Evolutionary conservation across 2,888 invertebrate species (phyloP), one percentile per base, ranked within the genome.

Genomic region (Cistogaster globosa): DNA sequence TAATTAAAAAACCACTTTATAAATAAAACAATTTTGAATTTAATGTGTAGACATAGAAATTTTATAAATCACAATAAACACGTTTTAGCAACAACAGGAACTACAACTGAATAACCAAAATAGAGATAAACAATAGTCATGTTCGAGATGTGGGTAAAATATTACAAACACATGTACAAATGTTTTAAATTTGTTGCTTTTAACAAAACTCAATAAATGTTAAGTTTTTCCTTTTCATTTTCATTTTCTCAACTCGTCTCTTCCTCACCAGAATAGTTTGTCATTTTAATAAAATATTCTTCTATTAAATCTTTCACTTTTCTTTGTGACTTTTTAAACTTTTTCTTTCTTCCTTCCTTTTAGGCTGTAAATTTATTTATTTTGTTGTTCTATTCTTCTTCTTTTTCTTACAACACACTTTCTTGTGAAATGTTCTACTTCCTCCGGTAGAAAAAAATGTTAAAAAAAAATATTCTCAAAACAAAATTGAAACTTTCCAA

Each of bases 341-440:
- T 51, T 62, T n/a, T 32, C 16, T 71, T 51, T 20, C 7, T 55
- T 62, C 26, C 51, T 55, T 45, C 53, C 58, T 18, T 58, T 65
- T 80, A 65, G 79, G 57, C 63, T 51, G n/a, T 48, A 63, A 51
- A 72, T 57, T 79, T 78, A 69, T 69, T 79, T 57, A 57, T 79
- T 79, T 45, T 18, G 18, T 63, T 57, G 69, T 12, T 0, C 63
- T 62, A 42, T 68, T 69, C 16, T 53, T n/a, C 26, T 26, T 16
- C 12, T 12, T 45, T 20, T 12, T 11, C 14, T 16, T 36, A 12
- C 16, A 32, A 48, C 20, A 80, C 58, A 55, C 18, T 69, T 81
- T 76, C 36, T 42, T 48, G 26, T 26, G 51, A 74, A 42, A 68
- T 60, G 9, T 48, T 55, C 26, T 60, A 71, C 63, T 42, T 63